phyloP scores from a whole-genome alignment of 2,113 vertebrate species.

The Cyprinodon tularosa region DNA sequence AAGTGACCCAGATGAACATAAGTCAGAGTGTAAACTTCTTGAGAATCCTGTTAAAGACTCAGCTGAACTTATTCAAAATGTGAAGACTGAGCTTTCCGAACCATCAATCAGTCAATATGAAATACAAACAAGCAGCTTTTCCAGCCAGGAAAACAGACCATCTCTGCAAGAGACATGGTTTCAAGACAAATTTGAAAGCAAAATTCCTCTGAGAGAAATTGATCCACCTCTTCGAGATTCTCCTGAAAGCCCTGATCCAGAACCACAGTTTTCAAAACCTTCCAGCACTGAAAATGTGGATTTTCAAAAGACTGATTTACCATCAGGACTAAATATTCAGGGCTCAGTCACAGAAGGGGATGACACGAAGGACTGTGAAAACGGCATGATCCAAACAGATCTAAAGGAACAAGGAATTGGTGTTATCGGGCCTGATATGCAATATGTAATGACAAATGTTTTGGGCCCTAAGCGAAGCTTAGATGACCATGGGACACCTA shows the following conservation, averaged over 20 bases:
- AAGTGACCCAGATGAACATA: conserved; percentile 42
- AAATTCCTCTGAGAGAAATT: conserved; percentile 68
- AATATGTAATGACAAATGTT: neutral
- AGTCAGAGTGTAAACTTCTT: conserved; percentile 21
- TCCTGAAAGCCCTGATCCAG: conserved; percentile 75
- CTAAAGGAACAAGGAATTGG: conserved; percentile 2
- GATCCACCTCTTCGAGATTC: conserved; percentile 74
- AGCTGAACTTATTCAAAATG: conserved; percentile 21
- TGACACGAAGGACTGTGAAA: conserved; percentile 7
- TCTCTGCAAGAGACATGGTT: conserved; percentile 30
- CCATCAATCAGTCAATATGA: conserved; percentile 9
- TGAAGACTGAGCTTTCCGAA: conserved; percentile 50
- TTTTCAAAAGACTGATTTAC: conserved; percentile 9
- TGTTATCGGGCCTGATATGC: conserved; percentile 6
- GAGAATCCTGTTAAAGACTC: conserved; percentile 25
- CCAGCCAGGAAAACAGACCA: conserved; percentile 19
- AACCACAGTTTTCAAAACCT: conserved; percentile 64
- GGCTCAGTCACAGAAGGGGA: conserved; percentile 2
- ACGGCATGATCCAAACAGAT: neutral
- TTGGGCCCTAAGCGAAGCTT: conserved; percentile 1
- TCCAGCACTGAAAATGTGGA: conserved; percentile 30
- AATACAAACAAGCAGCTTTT: neutral
- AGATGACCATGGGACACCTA: neutral
- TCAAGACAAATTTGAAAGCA: conserved; percentile 55
- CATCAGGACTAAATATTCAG: neutral